These are phyloP conservation scores for Pseudomyrmex pallidus DNA, from an alignment of 1,140 invertebrate species.

Conservation along the genomic window DNA sequence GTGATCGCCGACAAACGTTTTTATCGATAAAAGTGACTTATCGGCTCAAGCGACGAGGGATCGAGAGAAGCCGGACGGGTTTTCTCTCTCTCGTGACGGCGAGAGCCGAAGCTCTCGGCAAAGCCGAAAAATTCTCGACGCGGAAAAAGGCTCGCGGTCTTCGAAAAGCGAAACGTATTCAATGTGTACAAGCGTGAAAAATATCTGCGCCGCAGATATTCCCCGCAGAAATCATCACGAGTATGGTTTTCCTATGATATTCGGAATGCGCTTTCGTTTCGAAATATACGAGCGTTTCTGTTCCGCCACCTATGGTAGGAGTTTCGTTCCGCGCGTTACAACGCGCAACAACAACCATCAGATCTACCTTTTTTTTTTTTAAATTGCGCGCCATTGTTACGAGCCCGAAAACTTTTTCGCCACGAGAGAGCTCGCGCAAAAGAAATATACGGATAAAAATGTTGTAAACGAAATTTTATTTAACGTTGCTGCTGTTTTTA, in stretches of 20 bases:
- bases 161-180: background rate
- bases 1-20: too few species aligned
- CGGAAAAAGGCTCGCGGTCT: background rate
- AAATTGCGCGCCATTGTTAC: conserved; percentile 10
- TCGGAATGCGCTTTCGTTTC: conserved; percentile 22
- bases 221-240: conserved; percentile 26
- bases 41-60: too few species aligned
- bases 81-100: too few species aligned
- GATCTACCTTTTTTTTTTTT: background rate
- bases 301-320: conserved; percentile 1
- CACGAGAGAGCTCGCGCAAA: too few species aligned
- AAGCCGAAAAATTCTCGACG: background rate
- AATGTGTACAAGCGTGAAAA: conserved; percentile 43
- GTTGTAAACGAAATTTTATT: background rate
- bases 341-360: background rate
- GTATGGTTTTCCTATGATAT: conserved; percentile 37
- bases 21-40: too few species aligned
- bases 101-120: background rate
- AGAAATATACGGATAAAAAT: background rate
- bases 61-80: too few species aligned
- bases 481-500: background rate
- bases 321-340: conserved; percentile 23
- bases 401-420: conserved; percentile 5
- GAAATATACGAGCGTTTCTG: conserved; percentile 25
- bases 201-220: conserved; percentile 39